Evolutionary conservation across 2,797 vertebrate genomes (phyloP).

Genomic region (Poecilia gillii): DNA sequence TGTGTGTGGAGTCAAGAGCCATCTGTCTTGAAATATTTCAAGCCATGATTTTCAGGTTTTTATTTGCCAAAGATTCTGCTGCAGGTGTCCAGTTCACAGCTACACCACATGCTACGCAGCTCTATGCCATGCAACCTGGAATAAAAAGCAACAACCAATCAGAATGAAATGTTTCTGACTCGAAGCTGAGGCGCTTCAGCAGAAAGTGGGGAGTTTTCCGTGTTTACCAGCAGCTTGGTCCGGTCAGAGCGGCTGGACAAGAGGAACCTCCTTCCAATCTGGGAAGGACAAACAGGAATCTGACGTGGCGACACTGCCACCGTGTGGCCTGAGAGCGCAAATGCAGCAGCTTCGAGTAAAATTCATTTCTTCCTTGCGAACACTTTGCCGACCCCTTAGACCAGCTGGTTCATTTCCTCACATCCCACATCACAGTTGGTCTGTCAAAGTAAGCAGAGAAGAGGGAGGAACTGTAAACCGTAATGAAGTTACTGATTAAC

Average conservation of each 20-base stretch:
- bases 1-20: not conserved
- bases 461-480: conserved; percentile 4
- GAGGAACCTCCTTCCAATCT: not conserved
- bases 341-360: conserved; percentile 13
- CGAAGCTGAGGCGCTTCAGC: not conserved
- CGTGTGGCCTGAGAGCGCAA: conserved; percentile 40
- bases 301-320: conserved; percentile 48
- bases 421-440: not conserved
- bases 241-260: not conserved
- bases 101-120: too few species aligned
- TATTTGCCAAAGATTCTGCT: not conserved
- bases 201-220: not conserved
- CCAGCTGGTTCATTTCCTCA: not conserved
- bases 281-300: not conserved
- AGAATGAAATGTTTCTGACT: not conserved
- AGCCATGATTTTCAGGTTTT: too few species aligned
- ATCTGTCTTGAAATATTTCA: not conserved
- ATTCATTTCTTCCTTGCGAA: not conserved
- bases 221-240: not conserved
- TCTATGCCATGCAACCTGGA: too few species aligned
- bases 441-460: not conserved
- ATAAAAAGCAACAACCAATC: not conserved
- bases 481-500: conserved; percentile 76
- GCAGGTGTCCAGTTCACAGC: not conserved
- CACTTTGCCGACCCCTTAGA: not conserved